Evolutionary conservation across 2,113 vertebrate genomes (phyloP).

Genomic region (Oncorhynchus clarkii): DNA sequence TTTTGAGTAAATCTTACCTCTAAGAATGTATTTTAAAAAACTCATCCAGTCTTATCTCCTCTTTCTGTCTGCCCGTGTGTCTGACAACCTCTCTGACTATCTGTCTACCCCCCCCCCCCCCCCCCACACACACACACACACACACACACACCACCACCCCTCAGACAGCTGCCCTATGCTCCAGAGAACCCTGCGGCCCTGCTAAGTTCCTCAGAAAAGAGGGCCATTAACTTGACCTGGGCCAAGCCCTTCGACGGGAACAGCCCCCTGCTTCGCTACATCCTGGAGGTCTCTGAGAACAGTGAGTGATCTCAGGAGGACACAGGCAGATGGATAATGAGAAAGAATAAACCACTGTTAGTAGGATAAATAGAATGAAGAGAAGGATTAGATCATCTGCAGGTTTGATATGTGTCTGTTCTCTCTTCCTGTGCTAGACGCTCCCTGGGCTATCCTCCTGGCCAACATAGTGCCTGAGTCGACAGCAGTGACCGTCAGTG

Average conservation of each 20-base stretch:
- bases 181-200: slow-evolving; percentile 86
- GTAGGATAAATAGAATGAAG: too few relatives aligned
- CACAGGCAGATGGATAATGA: too few relatives aligned
- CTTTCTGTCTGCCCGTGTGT: slow-evolving; percentile 20
- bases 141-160: background rate
- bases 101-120: too few relatives aligned
- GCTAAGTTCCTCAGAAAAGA: slow-evolving; percentile 80
- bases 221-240: slow-evolving; percentile 95
- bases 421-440: slow-evolving; percentile 69
- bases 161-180: slow-evolving; percentile 92
- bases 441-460: slow-evolving; percentile 89
- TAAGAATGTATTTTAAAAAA: background rate
- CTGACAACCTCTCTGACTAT: slow-evolving; percentile 1
- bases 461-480: slow-evolving; percentile 87
- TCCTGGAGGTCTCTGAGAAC: slow-evolving; percentile 96
- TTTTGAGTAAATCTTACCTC: background rate
- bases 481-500: slow-evolving; percentile 78
- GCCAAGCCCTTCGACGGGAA: slow-evolving; percentile 94
- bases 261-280: slow-evolving; percentile 90
- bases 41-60: background rate
- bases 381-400: too few relatives aligned
- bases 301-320: slow-evolving; percentile 77
- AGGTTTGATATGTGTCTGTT: background rate
- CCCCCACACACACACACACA: too few relatives aligned
- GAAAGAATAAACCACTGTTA: too few relatives aligned